Conservation (phyloP, 2,797 vertebrate genomes). For the Thripadectes ignobilis region DNA sequence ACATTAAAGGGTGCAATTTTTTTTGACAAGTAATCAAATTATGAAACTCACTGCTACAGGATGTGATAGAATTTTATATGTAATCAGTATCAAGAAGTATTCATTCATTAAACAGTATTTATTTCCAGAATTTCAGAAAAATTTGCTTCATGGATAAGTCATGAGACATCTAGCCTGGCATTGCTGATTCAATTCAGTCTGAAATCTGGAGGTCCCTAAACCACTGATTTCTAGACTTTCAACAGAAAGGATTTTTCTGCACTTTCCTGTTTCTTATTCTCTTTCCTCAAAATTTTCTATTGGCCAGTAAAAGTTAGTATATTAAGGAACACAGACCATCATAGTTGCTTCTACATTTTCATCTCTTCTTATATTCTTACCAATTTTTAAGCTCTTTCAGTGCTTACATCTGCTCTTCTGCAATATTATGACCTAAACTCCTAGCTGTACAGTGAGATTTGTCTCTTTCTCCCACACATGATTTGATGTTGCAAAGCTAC, state of each 20-base stretch:
- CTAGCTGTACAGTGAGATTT: background rate
- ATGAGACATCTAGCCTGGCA: background rate
- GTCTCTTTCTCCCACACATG: background rate
- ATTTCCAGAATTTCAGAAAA: background rate
- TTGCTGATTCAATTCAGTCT: background rate
- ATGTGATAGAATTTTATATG: background rate
- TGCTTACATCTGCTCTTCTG: background rate
- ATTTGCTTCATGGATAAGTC: background rate
- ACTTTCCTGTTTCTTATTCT: background rate
- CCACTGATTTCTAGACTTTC: background rate
- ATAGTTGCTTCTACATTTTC: background rate
- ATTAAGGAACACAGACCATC: background rate
- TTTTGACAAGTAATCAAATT: background rate
- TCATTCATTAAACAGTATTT: background rate
- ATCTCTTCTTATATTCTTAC: background rate
- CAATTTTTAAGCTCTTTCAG: background rate
- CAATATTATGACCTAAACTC: background rate
- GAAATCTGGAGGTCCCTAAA: background rate
- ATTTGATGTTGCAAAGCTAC: constrained; percentile 7
- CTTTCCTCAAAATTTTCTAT: background rate
- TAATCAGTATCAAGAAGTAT: background rate
- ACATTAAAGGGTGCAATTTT: background rate
- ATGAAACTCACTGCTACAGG: background rate
- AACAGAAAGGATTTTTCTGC: background rate
- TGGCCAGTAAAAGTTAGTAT: background rate